These are phyloP conservation scores for Plutomurus gul DNA, from an alignment of 1,140 invertebrate species.

Conservation along the genomic window DNA sequence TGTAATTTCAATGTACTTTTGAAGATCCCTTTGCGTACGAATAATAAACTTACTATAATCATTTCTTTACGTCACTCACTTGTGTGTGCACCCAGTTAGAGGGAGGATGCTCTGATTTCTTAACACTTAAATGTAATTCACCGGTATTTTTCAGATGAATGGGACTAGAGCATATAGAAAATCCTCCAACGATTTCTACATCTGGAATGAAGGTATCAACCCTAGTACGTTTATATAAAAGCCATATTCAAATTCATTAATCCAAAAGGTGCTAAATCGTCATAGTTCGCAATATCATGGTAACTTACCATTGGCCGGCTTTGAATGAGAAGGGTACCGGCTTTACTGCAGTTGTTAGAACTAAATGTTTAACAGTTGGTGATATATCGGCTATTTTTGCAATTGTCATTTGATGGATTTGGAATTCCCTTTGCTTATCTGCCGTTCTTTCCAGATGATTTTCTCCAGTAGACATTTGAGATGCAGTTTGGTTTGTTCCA, in stretches of 20 bases:
- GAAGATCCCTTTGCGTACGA: too few relatives aligned
- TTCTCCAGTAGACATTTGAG: too few relatives aligned
- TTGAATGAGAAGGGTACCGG: constrained; percentile 41
- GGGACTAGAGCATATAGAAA: constrained; percentile 58
- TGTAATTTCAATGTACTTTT: background rate
- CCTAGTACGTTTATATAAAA: constrained; percentile 54
- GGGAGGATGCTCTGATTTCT: constrained; percentile 58
- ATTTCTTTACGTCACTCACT: constrained; percentile 55
- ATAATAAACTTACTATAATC: too few relatives aligned
- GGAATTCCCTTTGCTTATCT: constrained; percentile 8
- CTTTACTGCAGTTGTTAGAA: background rate
- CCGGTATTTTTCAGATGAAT: constrained; percentile 52
- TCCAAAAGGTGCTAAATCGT: background rate
- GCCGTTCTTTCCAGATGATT: constrained; percentile 35
- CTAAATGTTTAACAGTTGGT: constrained; percentile 45
- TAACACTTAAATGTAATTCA: constrained; percentile 57
- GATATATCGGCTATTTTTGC: constrained; percentile 32
- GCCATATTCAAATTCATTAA: background rate
- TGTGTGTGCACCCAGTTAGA: constrained; percentile 58
- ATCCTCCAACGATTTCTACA: constrained; percentile 57
- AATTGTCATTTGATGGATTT: constrained; percentile 32
- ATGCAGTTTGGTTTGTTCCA: too few relatives aligned
- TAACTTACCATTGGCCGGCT: constrained; percentile 51
- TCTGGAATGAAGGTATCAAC: constrained; percentile 59
- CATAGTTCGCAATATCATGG: background rate